Percentiles rank a stretch among this genome's conserved stretches.
phyloP scores from a whole-genome alignment of 2,113 vertebrate genomes.

The Ameiurus melas region DNA sequence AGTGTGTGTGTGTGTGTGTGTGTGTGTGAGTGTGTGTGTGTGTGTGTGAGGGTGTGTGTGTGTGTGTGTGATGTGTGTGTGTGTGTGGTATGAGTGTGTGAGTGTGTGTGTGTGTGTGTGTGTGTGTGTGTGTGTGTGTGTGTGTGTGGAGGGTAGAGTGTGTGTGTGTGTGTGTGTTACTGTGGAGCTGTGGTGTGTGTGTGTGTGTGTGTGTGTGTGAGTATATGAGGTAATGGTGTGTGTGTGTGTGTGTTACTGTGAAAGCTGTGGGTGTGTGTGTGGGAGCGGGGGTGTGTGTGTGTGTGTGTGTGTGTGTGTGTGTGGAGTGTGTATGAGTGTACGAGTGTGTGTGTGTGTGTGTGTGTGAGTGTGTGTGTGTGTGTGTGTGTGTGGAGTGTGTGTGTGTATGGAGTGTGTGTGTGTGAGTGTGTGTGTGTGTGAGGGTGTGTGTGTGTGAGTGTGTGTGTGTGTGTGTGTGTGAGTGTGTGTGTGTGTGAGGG shows the following conservation, averaged over 20 bases:
- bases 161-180: constrained; percentile 6
- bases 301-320: constrained; percentile 16
- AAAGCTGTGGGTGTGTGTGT: constrained; percentile 39
- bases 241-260: constrained; percentile 16
- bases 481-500: constrained; percentile 32
- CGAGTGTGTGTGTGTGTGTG: constrained; percentile 11
- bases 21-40: constrained; percentile 24
- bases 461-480: constrained; percentile 8
- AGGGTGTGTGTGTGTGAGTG: no score
- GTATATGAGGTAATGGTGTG: no score
- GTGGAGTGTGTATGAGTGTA: no score
- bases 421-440: neutral
- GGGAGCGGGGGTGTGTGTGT: neutral
- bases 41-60: constrained; percentile 14
- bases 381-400: constrained; percentile 10
- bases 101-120: neutral
- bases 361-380: constrained; percentile 40
- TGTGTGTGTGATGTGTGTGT: constrained; percentile 23
- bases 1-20: constrained; percentile 17
- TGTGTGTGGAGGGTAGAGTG: constrained; percentile 29
- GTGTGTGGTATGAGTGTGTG: no score
- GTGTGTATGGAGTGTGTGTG: constrained; percentile 41
- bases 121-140: constrained; percentile 26
- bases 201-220: constrained; percentile 32
- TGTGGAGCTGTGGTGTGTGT: no score